Conservation (phyloP, 2,888 invertebrate species). For the Spodoptera picta region DNA sequence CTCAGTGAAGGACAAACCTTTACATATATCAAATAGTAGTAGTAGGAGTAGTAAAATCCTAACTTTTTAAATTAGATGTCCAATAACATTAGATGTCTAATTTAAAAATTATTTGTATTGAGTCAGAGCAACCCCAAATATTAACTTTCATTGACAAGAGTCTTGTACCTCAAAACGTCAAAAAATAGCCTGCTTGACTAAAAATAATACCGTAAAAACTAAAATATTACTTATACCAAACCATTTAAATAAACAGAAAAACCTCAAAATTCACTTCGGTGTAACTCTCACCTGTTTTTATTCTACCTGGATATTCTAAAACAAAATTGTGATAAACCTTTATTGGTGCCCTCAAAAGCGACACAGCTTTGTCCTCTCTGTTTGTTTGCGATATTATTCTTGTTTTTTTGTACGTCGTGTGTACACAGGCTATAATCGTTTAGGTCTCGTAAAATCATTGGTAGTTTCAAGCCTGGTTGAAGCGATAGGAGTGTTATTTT, state of each 20-base stretch:
- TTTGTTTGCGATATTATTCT: constrained; percentile 65
- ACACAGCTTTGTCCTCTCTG: constrained; percentile 58
- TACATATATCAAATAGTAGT: no score
- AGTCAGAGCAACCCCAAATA: no score
- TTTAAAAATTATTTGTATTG: no score
- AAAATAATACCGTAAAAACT: no score
- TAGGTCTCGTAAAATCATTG: constrained; percentile 40
- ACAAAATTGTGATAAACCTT: constrained; percentile 80
- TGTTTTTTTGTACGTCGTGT: constrained; percentile 53
- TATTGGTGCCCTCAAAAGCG: constrained; percentile 71
- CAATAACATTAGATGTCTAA: no score
- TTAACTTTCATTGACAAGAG: no score
- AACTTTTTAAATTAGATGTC: no score
- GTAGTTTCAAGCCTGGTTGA: constrained; percentile 28
- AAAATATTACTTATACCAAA: neutral
- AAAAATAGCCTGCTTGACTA: no score
- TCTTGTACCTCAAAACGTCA: no score
- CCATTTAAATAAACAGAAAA: neutral
- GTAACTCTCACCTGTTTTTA: constrained; percentile 59
- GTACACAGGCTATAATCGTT: constrained; percentile 7
- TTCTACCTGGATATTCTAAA: constrained; percentile 74
- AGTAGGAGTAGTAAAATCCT: no score
- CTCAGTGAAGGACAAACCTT: no score
- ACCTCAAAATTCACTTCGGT: constrained; percentile 48
- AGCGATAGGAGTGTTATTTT: constrained; percentile 3